phyloP scores from a whole-genome alignment of 2,888 invertebrate genomes.

The Chaitophorus viminalis region DNA sequence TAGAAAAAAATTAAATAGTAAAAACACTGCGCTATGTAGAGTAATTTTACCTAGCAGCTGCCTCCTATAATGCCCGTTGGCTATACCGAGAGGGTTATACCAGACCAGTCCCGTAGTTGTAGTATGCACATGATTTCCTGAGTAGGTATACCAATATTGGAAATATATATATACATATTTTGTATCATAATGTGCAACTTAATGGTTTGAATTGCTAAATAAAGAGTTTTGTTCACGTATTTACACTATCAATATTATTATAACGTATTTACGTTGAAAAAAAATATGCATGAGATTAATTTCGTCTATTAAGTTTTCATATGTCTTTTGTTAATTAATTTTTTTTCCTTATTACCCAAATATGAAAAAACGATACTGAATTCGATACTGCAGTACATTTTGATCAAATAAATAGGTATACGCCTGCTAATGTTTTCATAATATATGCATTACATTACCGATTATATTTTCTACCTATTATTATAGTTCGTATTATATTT shows the following conservation, averaged over 20 bases:
- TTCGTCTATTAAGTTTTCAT: too few species aligned
- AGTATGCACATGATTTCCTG: not conserved
- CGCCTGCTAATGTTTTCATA: not conserved
- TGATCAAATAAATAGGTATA: not conserved
- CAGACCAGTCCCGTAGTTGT: conserved; percentile 21
- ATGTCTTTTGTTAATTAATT: too few species aligned
- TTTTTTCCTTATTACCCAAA: too few species aligned
- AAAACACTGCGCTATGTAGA: not conserved
- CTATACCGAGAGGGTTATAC: conserved; percentile 8
- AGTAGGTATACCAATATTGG: not conserved
- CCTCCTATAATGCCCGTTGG: conserved; percentile 7
- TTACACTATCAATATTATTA: not conserved
- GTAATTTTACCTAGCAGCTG: conserved; percentile 35
- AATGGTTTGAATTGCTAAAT: not conserved
- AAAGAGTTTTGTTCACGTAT: not conserved
- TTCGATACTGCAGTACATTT: not conserved
- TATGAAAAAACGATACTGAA: not conserved
- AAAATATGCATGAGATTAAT: too few species aligned
- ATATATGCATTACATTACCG: too few species aligned
- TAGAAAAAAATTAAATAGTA: not conserved
- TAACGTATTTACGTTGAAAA: not conserved
- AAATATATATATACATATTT: not conserved
- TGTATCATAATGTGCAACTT: not conserved
- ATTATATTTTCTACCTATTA: too few species aligned
- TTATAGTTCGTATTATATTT: not conserved